Evolutionary conservation across 2,797 vertebrate genomes (phyloP), one percentile per base, ranked within the genome.

Genomic region (Bucorvus abyssinicus): DNA sequence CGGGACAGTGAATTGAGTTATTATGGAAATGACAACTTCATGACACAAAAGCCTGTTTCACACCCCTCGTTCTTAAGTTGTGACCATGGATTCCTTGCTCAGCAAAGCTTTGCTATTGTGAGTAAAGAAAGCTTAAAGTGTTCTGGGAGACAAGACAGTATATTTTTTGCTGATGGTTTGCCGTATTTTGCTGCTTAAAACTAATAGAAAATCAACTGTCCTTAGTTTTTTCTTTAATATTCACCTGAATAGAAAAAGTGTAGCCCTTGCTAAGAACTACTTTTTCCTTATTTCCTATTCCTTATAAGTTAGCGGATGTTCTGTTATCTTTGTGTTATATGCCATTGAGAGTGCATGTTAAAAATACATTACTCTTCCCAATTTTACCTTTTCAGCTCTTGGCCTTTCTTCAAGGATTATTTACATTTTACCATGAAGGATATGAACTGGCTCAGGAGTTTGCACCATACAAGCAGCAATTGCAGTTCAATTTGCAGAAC

Each of bases 381-480:
- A 90, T 92, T 96, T 96, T 97, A 34, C 93, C 95, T 96, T 97
- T 96, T 91, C 98, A 99, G 99, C 98, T 99, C 83, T 96, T 99
- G 97, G 99, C 99, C 26, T 99, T 99, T 97, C 99, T 99, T 93
- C 99, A 99, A 97, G 99, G 99, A 18, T 96, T 99, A 96, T 99
- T 99, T 97, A 99, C 99, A 1, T 99, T 99, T 98, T 99, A 99
- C 98, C 99, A 99, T 5, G 99, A 99, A 97, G 99, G 99, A 95
- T 99, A 99, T 50, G 99, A 99, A 95, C 97, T 99, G 94, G 99
- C 99, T 85, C 98, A 98, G 93, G 99, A 99, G 96, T 99, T 99
- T 96, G 98, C 99, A 69, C 99, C 99, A 4, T 99, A 99, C 96
- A 99, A 99, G 95, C 99, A 99, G 70, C 99, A 99, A 93, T 98